A percentile compares a stretch with the other conserved stretches of the same genome.
These are phyloP conservation scores for Diloba caeruleocephala DNA, from an alignment of 2,888 invertebrate genomes.

Conservation along the genomic window DNA sequence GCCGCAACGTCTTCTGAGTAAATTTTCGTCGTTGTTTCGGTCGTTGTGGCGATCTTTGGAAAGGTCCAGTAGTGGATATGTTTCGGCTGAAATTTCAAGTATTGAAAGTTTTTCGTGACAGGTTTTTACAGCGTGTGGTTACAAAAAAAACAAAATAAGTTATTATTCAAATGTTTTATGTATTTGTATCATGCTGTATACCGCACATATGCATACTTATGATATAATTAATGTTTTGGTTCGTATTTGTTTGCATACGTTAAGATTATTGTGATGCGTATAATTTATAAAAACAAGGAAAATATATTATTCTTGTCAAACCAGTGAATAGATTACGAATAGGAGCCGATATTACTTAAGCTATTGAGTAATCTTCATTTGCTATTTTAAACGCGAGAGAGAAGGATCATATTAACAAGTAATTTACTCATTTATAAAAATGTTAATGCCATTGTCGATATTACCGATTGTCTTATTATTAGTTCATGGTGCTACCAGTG, in stretches of 20 bases:
- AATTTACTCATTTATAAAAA: conserved; percentile 40
- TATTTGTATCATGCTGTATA: conserved; percentile 22
- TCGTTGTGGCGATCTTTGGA: too few species aligned
- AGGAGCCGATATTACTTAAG: conserved; percentile 61
- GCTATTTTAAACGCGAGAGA: conserved; percentile 68
- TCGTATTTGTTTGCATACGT: conserved; percentile 16
- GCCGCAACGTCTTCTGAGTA: too few species aligned
- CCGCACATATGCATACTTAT: background rate
- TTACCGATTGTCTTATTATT: conserved; percentile 36
- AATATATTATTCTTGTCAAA: conserved; percentile 69
- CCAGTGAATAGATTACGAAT: conserved; percentile 73
- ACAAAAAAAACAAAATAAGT: too few species aligned
- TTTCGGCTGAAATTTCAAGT: too few species aligned
- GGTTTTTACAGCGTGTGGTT: too few species aligned
- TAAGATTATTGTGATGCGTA: conserved; percentile 15
- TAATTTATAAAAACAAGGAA: conserved; percentile 31
- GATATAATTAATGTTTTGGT: conserved; percentile 16
- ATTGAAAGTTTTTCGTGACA: too few species aligned
- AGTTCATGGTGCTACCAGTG: conserved; percentile 51
- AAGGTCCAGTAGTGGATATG: too few species aligned
- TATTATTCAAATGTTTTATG: background rate
- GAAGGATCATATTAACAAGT: conserved; percentile 61
- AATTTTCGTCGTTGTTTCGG: too few species aligned
- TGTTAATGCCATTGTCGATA: conserved; percentile 36
- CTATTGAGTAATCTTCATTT: conserved; percentile 75